These are phyloP conservation scores for Punctoribates punctum DNA, from an alignment of 2,888 invertebrate species.

Conservation along the genomic window DNA sequence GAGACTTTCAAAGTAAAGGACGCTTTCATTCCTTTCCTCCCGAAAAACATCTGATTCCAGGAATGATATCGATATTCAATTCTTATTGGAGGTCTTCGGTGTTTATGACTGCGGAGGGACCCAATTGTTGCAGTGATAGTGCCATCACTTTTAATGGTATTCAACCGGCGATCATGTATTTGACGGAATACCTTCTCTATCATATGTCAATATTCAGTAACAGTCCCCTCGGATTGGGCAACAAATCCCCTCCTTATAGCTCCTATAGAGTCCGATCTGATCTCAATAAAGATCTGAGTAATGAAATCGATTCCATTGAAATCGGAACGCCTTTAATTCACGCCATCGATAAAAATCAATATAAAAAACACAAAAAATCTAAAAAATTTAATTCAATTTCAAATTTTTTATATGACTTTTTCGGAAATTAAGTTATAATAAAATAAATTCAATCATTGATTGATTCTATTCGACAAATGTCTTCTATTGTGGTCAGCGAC, in stretches of 20 bases:
- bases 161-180: slow-evolving; percentile 45
- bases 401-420: slow-evolving; percentile 13
- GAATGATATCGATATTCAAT: slow-evolving; percentile 49
- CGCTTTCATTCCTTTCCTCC: slow-evolving; percentile 49
- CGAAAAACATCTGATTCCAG: slow-evolving; percentile 49
- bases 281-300: not conserved
- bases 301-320: not conserved
- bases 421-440: not conserved
- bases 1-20: slow-evolving; percentile 47
- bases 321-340: slow-evolving; percentile 12
- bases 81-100: slow-evolving; percentile 50
- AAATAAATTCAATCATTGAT: no score
- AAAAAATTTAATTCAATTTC: slow-evolving; percentile 14
- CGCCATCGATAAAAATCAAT: not conserved
- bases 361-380: not conserved
- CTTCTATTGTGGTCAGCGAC: not conserved
- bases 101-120: slow-evolving; percentile 48
- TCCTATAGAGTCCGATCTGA: slow-evolving; percentile 36
- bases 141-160: slow-evolving; percentile 50
- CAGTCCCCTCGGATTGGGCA: slow-evolving; percentile 46
- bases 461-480: no score
- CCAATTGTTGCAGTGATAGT: slow-evolving; percentile 49
- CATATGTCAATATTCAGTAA: slow-evolving; percentile 45
- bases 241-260: slow-evolving; percentile 39
- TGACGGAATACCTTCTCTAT: slow-evolving; percentile 47